These are phyloP conservation scores for Sebastes hopkinsi DNA, from an alignment of 2,797 vertebrate genomes.

Conservation along the genomic window DNA sequence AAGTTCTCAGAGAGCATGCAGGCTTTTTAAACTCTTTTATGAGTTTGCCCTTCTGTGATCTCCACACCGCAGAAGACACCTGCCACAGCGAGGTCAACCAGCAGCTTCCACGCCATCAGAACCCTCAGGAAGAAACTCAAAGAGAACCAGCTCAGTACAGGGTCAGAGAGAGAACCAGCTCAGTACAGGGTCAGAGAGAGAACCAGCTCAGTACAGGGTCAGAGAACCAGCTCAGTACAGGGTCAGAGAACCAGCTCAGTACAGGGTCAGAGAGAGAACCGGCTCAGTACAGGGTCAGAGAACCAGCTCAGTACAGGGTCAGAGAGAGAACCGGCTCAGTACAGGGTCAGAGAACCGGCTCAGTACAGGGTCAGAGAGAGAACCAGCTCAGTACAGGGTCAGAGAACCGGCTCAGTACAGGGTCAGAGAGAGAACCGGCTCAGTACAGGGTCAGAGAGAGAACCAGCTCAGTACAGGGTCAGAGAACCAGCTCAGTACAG, in stretches of 20 bases:
- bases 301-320: not conserved
- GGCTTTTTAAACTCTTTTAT: not conserved
- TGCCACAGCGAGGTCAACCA: conserved; percentile 54
- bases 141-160: not conserved
- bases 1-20: conserved; percentile 25
- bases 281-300: not conserved
- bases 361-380: too few relatives aligned
- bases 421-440: not conserved
- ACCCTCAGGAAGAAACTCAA: conserved; percentile 61
- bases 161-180: not conserved
- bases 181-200: not conserved
- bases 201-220: not conserved
- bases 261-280: not conserved
- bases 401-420: not conserved
- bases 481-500: not conserved
- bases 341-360: not conserved
- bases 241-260: not conserved
- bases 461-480: not conserved
- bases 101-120: conserved; percentile 49
- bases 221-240: too few relatives aligned
- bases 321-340: not conserved
- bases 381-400: too few relatives aligned
- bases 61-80: conserved; percentile 29
- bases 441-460: not conserved
- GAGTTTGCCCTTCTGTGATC: conserved; percentile 52